These are phyloP conservation scores for Moxostoma hubbsi DNA, from an alignment of 2,797 vertebrate genomes.

Conservation along the genomic window DNA sequence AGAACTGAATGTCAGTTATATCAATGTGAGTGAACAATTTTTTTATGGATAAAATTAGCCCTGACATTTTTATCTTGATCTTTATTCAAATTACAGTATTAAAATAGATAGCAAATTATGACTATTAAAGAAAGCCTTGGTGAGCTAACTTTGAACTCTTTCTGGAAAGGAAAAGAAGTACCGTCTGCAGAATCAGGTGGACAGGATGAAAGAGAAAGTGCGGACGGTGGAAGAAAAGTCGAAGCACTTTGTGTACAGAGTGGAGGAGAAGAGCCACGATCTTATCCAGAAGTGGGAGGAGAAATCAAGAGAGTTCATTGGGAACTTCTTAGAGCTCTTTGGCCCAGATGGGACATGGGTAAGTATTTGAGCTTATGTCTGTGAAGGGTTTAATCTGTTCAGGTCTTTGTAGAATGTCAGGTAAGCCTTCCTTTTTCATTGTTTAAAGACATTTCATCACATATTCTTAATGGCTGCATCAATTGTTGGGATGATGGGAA, in stretches of 20 bases:
- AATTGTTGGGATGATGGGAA: too few species aligned
- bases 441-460: too few species aligned
- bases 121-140: not conserved
- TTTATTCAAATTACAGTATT: too few species aligned
- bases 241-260: slow-evolving; percentile 96
- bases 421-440: too few species aligned
- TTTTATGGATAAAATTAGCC: too few species aligned
- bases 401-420: too few species aligned
- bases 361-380: slow-evolving; percentile 36
- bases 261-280: slow-evolving; percentile 98
- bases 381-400: too few species aligned
- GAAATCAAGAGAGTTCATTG: slow-evolving; percentile 97
- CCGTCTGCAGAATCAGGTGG: slow-evolving; percentile 97
- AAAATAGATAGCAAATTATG: too few species aligned
- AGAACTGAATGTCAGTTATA: slow-evolving; percentile 98
- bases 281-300: slow-evolving; percentile 99
- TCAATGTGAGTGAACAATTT: slow-evolving; percentile 83
- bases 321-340: slow-evolving; percentile 97
- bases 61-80: too few species aligned
- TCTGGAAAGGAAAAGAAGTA: slow-evolving; percentile 95
- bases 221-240: slow-evolving; percentile 96
- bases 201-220: slow-evolving; percentile 98
- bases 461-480: too few species aligned
- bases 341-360: slow-evolving; percentile 98
- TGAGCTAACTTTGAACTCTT: not conserved